Conservation (phyloP, 2,888 invertebrate species). For the Apamea crenata region DNA sequence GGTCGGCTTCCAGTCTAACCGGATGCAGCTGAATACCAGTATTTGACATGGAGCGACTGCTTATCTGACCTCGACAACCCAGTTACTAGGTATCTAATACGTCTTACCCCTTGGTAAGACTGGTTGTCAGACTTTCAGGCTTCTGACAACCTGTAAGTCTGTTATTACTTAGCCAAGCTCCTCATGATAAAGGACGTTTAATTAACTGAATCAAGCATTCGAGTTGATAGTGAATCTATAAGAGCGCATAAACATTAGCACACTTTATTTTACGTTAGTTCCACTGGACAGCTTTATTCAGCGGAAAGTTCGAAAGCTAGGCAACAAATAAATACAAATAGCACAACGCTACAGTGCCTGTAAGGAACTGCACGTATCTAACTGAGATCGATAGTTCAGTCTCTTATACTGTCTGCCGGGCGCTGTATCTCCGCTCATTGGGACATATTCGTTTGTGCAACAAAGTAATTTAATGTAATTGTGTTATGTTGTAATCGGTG, state of each 20-base stretch:
- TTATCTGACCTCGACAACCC: too few species aligned
- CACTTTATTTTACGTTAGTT: not conserved
- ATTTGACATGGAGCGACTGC: too few species aligned
- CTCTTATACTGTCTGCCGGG: conserved; percentile 68
- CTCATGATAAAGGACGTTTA: not conserved
- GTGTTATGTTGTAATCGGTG: conserved; percentile 44
- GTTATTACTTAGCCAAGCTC: not conserved
- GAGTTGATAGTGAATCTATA: not conserved
- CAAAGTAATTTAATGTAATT: conserved; percentile 52
- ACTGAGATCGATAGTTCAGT: conserved; percentile 69
- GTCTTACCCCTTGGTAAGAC: not conserved
- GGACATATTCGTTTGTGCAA: conserved; percentile 71
- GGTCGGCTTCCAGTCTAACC: not conserved
- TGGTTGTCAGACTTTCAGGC: not conserved
- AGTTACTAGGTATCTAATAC: not conserved
- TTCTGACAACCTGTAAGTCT: not conserved
- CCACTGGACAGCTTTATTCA: conserved; percentile 16
- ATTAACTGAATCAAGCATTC: conserved; percentile 12
- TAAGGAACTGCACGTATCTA: conserved; percentile 70
- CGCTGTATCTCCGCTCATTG: conserved; percentile 72
- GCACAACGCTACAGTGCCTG: conserved; percentile 52
- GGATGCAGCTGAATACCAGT: too few species aligned
- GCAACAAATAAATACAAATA: conserved; percentile 30
- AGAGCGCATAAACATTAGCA: not conserved
- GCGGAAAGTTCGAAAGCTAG: conserved; percentile 7